phyloP scores from a whole-genome alignment of 2,888 invertebrate species.

The Auanema freiburgensis region DNA sequence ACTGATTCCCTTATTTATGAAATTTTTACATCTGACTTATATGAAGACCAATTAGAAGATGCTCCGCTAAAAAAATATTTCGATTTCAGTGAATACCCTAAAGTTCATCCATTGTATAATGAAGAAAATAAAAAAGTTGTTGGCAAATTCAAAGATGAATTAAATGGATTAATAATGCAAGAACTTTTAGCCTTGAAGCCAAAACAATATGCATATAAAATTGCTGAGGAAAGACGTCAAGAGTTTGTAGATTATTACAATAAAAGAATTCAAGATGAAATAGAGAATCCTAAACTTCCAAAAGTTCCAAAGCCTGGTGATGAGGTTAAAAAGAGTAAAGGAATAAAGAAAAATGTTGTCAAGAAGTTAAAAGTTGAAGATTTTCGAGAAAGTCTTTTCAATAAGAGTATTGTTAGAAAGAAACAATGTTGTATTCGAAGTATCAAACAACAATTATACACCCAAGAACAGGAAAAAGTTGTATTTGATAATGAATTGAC shows the following conservation, averaged over 20 bases:
- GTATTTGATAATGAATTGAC: conserved; percentile 17
- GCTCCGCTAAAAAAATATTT: conserved; percentile 25
- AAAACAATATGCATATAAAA: too few species aligned
- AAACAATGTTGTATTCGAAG: conserved; percentile 17
- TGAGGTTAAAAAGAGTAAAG: conserved; percentile 20
- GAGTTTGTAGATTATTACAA: conserved; percentile 17
- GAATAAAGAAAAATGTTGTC: conserved; percentile 17
- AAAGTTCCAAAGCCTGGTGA: too few species aligned
- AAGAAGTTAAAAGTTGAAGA: conserved; percentile 15
- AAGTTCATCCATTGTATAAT: too few species aligned
- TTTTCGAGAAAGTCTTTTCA: conserved; percentile 11
- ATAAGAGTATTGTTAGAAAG: conserved; percentile 19
- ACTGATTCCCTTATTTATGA: conserved; percentile 57
- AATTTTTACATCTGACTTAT: conserved; percentile 61
- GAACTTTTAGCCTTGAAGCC: too few species aligned
- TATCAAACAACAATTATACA: conserved; percentile 20
- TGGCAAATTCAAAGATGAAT: too few species aligned
- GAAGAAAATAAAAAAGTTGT: too few species aligned
- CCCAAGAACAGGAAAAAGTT: too few species aligned
- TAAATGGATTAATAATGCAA: too few species aligned
- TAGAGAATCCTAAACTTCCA: conserved; percentile 17
- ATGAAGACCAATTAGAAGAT: conserved; percentile 49
- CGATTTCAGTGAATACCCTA: too few species aligned
- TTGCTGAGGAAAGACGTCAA: conserved; percentile 18
- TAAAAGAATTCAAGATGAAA: conserved; percentile 15